Evolutionary conservation across 2,888 invertebrate species (phyloP).

Genomic region (Archaeoteleia sp.): DNA sequence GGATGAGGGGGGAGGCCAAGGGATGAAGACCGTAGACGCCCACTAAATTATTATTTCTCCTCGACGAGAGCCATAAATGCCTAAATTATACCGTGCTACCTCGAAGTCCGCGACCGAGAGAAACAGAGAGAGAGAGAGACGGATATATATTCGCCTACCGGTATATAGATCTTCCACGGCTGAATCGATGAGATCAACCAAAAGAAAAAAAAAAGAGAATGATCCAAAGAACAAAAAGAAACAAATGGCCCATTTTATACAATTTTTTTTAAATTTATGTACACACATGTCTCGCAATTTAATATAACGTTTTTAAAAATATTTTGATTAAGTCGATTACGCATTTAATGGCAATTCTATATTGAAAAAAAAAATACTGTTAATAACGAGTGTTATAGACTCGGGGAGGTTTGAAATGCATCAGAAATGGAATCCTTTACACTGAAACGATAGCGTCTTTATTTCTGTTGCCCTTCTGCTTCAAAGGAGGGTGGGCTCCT

Average conservation of each 20-base stretch:
- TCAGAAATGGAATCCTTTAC: slow-evolving; percentile 14
- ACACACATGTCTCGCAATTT: too few relatives aligned
- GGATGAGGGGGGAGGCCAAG: slow-evolving; percentile 6
- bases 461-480: slow-evolving; percentile 29
- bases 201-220: slow-evolving; percentile 31
- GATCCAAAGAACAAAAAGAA: slow-evolving; percentile 6
- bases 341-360: too few relatives aligned
- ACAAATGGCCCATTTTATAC: too few relatives aligned
- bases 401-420: slow-evolving; percentile 14
- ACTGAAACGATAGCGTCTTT: slow-evolving; percentile 36
- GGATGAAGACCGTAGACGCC: slow-evolving; percentile 67
- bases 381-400: slow-evolving; percentile 36
- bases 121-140: slow-evolving; percentile 9
- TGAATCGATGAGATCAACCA: slow-evolving; percentile 55
- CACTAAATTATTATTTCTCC: slow-evolving; percentile 75
- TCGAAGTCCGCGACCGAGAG: slow-evolving; percentile 57
- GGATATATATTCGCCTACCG: slow-evolving; percentile 59
- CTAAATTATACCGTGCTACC: slow-evolving; percentile 72
- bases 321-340: too few relatives aligned
- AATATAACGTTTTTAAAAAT: too few relatives aligned
- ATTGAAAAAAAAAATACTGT: slow-evolving; percentile 31
- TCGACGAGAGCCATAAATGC: slow-evolving; percentile 72
- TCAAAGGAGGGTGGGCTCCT: slow-evolving; percentile 34
- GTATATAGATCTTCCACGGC: slow-evolving; percentile 35
- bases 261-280: too few relatives aligned